phyloP scores from a whole-genome alignment of 2,888 invertebrate species.

The Lepidonotus clava region DNA sequence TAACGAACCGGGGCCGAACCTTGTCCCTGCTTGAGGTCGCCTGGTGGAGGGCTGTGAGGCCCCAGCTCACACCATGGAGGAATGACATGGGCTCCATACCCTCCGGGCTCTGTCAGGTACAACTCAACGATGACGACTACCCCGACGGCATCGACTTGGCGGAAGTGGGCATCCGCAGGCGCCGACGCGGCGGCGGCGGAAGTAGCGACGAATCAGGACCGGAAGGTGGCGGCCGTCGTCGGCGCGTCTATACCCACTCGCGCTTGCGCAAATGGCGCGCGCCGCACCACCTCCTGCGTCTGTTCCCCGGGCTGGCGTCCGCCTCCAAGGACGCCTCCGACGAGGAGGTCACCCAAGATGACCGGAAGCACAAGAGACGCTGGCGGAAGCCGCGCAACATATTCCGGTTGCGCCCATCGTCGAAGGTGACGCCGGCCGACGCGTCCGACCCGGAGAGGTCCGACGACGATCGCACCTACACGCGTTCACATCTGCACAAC shows the following conservation, averaged over 20 bases:
- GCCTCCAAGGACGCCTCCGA: constrained; percentile 16
- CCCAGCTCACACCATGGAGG: background rate
- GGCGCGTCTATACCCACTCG: constrained; percentile 3
- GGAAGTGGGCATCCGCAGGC: background rate
- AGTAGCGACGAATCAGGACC: background rate
- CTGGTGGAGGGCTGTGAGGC: background rate
- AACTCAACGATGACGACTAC: background rate
- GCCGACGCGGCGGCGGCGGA: background rate
- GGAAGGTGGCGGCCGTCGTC: background rate
- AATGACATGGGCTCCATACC: constrained; percentile 6
- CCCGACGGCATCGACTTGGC: background rate
- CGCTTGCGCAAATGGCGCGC: constrained; percentile 21
- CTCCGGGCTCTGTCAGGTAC: constrained; percentile 10
- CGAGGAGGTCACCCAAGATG: background rate
- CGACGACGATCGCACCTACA: background rate
- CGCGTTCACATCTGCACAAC: background rate
- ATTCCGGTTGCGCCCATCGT: constrained; percentile 29
- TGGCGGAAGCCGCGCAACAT: constrained; percentile 32
- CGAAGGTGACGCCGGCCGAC: background rate
- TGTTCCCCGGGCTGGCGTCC: background rate
- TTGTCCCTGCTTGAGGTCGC: too few relatives aligned
- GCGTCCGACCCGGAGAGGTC: constrained; percentile 7
- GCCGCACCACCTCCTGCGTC: constrained; percentile 20
- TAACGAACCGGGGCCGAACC: too few relatives aligned
- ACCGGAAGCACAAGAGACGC: constrained; percentile 28